These are phyloP conservation scores for Cyanoramphus novaezelandiae DNA, from an alignment of 2,113 vertebrate genomes.

Conservation along the genomic window DNA sequence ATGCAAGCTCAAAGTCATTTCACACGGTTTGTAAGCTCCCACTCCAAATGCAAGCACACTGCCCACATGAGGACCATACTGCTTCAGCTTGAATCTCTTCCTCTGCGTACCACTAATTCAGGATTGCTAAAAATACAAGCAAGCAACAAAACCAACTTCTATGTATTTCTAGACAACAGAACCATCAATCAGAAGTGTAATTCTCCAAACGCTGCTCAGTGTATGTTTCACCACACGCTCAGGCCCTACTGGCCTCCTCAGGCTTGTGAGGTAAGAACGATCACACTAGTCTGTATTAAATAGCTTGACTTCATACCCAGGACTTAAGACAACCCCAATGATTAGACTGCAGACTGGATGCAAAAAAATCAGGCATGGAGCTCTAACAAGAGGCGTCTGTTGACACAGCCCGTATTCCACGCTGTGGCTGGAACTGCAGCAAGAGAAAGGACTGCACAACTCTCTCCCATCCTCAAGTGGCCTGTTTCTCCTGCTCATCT, in stretches of 20 bases:
- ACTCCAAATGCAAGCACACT: not conserved
- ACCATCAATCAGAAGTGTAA: not conserved
- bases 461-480: not conserved
- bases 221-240: not conserved
- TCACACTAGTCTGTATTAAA: not conserved
- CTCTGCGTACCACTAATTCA: not conserved
- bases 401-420: not conserved
- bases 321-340: not conserved
- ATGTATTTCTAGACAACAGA: not conserved
- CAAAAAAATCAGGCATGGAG: not conserved
- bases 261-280: not conserved
- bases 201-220: not conserved
- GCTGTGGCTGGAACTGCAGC: not conserved
- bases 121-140: not conserved
- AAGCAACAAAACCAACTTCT: not conserved
- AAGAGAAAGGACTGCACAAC: not conserved
- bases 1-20: not conserved
- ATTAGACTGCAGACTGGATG: not conserved
- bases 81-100: not conserved
- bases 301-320: not conserved
- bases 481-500: not conserved
- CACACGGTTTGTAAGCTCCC: not conserved
- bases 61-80: not conserved
- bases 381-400: accelerated
- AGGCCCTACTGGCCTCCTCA: not conserved